Conservation (phyloP, 2,888 invertebrate genomes). For the Dicranocentrus wangi region DNA sequence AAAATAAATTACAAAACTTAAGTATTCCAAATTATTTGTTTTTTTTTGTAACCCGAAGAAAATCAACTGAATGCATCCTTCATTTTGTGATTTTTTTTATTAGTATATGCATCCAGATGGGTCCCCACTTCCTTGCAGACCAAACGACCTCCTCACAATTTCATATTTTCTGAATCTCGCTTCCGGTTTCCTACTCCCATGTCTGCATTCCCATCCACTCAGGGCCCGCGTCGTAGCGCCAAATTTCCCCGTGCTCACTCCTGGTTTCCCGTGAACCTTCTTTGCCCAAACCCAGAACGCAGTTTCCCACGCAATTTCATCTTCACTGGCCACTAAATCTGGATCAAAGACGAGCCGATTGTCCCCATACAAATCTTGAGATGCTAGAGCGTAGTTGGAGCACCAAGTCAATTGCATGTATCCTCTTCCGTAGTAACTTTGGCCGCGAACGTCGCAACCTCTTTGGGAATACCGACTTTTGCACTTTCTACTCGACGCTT, state of each 20-base stretch:
- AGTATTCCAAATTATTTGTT: too few species aligned
- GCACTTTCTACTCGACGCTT: constrained; percentile 18
- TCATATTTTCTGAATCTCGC: constrained; percentile 50
- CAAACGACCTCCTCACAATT: constrained; percentile 46
- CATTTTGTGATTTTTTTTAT: too few species aligned
- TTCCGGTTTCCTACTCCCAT: constrained; percentile 15
- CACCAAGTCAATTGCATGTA: constrained; percentile 62
- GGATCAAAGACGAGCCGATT: constrained; percentile 57
- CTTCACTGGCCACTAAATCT: constrained; percentile 64
- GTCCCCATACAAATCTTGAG: constrained; percentile 60
- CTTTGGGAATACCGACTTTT: constrained; percentile 45
- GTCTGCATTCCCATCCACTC: constrained; percentile 57
- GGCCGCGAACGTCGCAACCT: constrained; percentile 38
- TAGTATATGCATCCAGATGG: constrained; percentile 41
- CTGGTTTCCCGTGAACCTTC: constrained; percentile 38
- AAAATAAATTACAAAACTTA: too few species aligned
- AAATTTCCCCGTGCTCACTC: constrained; percentile 58
- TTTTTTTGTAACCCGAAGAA: too few species aligned
- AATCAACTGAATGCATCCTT: too few species aligned
- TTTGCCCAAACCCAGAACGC: constrained; percentile 66
- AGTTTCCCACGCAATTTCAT: constrained; percentile 55
- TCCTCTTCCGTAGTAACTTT: constrained; percentile 59
- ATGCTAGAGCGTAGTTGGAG: constrained; percentile 62
- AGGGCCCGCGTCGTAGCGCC: constrained; percentile 63
- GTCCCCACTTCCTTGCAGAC: constrained; percentile 47